phyloP scores from a whole-genome alignment of 2,888 invertebrate genomes.

The Oasisia sp. region DNA sequence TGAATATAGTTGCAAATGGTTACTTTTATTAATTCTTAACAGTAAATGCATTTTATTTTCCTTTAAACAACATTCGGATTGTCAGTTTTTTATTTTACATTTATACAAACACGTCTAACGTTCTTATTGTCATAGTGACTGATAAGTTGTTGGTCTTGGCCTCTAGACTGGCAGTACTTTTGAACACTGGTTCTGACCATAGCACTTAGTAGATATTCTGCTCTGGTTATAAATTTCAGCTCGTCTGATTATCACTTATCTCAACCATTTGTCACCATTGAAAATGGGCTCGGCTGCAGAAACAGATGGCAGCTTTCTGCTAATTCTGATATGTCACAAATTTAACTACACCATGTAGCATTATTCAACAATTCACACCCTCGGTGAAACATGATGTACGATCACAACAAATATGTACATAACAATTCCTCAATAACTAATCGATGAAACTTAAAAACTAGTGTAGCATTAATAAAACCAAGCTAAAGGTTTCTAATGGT shows the following conservation, averaged over 20 bases:
- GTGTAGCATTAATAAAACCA: neutral
- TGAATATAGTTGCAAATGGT: too few species aligned
- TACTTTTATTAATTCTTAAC: too few species aligned
- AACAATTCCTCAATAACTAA: neutral
- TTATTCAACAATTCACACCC: neutral
- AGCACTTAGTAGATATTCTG: too few species aligned
- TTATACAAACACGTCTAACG: too few species aligned
- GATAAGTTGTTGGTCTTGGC: too few species aligned
- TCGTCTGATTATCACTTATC: neutral
- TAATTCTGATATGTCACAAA: neutral
- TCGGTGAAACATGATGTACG: neutral
- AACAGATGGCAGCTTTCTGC: neutral
- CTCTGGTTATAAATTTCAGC: too few species aligned
- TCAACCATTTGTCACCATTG: neutral
- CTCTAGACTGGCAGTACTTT: too few species aligned
- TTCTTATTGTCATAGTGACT: too few species aligned
- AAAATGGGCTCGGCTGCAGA: neutral
- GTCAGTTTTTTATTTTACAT: too few species aligned
- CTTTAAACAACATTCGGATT: too few species aligned
- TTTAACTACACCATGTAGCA: neutral
- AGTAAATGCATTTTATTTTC: too few species aligned
- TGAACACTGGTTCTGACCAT: too few species aligned
- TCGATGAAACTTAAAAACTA: neutral
- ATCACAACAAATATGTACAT: neutral
- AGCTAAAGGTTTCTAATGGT: neutral